Base-by-base conservation (phyloP, 2,888 invertebrate genomes). In the Sinodicranocentrus sp. region DNA sequence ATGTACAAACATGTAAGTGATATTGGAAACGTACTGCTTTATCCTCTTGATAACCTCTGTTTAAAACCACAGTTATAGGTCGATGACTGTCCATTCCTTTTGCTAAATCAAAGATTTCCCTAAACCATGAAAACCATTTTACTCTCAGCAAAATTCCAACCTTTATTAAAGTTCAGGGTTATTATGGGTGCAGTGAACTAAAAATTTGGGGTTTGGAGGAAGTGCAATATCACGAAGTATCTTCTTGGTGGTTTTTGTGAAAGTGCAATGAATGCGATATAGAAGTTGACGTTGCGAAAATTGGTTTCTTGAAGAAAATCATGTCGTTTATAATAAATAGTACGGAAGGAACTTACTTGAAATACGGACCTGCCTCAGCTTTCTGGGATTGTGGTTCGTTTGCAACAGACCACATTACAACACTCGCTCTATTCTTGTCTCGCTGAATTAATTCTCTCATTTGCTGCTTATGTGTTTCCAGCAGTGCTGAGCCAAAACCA, bases 351-450 rank as follows among this genome's bases (percentile, higher is more conserved):
- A 33, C 33, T 33, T 33, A 95, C 95, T 92, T 93, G 91, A 97
- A 98, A 91, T 98, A 98, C 43, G 92, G 92, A 84, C 94, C 95
- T 1, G 98, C 94, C 77, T 92, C 92, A 17, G 91, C 89, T 75
- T 93, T 92, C 82, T 93, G 92, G 0, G 95, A 95, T 85, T 95
- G 92, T 0, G 98, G 98, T 90, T 99, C 98, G 91, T 99, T 99
- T 17, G 98, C 95, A 78, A 98, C 94, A 5, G 98, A 98, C 99
- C 99, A 99, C 93, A 97, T 95, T 82, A 98, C 93, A 17, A 98
- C 98, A 78, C 96, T 95, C 0, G 98, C 97, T 89, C 97, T 94
- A 91, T 99, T 98, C 90, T 97, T 97, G 91, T 99, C 98, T 71
- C 98, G 93, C 83, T 94, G 93, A 76, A 98, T 94, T 88, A 99